Base-by-base conservation (phyloP, 2,113 vertebrate genomes). In the Misgurnus mizolepis region DNA sequence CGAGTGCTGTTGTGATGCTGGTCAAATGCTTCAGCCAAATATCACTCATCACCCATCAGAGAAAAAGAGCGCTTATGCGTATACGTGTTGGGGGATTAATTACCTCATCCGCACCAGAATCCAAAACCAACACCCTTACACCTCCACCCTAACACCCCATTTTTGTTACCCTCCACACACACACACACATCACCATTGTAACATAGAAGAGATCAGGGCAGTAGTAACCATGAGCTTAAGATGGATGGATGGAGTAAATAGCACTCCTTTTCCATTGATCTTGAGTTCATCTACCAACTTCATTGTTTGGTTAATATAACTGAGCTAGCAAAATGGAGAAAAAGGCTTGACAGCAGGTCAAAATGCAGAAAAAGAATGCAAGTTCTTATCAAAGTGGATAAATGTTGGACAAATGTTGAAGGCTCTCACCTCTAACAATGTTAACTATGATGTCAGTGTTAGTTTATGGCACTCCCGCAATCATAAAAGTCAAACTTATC, bases 21-120 rank as follows among this genome's bases (percentile, higher is more conserved):
- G 90, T 90, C 90, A 93, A 91, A 87, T 89, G 87, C 76, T 75
- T 14, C 80, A 88, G 89, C 92, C 91, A 92, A 89, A 87, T 89
- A 90, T 90, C 90, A 91, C 85, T 92, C 88, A 89, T 88, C 89
- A 80, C 83, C 73, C 45, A 14, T 65, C 47, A 66, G 69, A 56
- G 49, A 73, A 43, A 50, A 67, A 56, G 67, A 3, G 1, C 8
- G 12, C 27, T 71, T 70, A 49, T 27, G 65, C 45, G 55, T 60
- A 60, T 62, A 41, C 67, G 7, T 58, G 27, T 49, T 69, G 10
- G 18, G 10, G 56, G 49, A 22, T 10, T 11, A 55, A 4, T 84
- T 81, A 80, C 82, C 12, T 81, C 79, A 84, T 80, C 67, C 80
- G 69, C 69, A 76, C 70, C 74, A 64, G 71, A 81, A 81, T 61